A percentile compares a stretch with the other conserved stretches of the same genome.
phyloP scores from a whole-genome alignment of 2,797 vertebrate genomes.

The Orientallactaga sibirica region DNA sequence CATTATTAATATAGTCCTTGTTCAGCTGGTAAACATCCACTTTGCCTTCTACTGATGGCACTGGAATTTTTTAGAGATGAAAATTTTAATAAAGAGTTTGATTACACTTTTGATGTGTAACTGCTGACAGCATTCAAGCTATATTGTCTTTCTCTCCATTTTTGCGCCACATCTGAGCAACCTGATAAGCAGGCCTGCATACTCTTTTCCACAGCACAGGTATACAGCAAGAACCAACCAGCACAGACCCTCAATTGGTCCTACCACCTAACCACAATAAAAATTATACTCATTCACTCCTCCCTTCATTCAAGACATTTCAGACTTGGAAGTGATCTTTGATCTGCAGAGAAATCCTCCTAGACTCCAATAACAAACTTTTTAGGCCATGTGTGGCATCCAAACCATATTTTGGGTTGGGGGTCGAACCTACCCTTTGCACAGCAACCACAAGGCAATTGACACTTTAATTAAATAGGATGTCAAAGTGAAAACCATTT shows the following conservation, averaged over 20 bases:
- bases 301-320: constrained; percentile 55
- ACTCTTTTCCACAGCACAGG: background rate
- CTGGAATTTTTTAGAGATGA: constrained; percentile 37
- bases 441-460: background rate
- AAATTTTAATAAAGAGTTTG: constrained; percentile 34
- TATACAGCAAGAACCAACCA: background rate
- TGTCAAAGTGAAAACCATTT: constrained; percentile 29
- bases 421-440: background rate
- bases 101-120: constrained; percentile 32
- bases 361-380: background rate
- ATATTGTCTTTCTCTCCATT: background rate
- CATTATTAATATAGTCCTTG: constrained; percentile 23
- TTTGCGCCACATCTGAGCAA: constrained; percentile 33
- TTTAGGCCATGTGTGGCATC: background rate
- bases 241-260: background rate
- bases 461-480: background rate
- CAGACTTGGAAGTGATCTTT: background rate
- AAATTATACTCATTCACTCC: constrained; percentile 12
- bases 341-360: constrained; percentile 10
- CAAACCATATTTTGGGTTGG: constrained; percentile 7
- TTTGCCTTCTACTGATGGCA: constrained; percentile 13
- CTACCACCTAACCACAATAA: background rate
- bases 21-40: constrained; percentile 41
- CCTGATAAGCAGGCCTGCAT: background rate
- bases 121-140: constrained; percentile 18